A percentile compares a stretch with the other conserved stretches of the same genome.
Conservation (phyloP, 2,888 invertebrate genomes). For the Syrista parreyssii region DNA sequence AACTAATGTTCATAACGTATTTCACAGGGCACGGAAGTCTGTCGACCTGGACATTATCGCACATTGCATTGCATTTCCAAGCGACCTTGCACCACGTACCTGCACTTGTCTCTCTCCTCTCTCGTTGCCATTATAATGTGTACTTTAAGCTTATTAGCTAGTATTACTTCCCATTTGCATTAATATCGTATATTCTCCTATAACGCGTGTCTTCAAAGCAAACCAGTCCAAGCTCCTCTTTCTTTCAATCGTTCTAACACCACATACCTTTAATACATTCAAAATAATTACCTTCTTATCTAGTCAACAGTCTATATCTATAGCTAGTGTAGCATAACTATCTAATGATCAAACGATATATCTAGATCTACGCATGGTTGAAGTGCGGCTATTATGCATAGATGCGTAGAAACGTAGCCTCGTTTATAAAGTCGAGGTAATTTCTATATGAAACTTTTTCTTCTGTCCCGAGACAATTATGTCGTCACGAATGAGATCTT, state of each 20-base stretch:
- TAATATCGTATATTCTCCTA: background rate
- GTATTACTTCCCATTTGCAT: background rate
- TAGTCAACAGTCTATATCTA: background rate
- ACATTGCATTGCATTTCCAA: constrained; percentile 20
- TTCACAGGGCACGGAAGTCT: constrained; percentile 36
- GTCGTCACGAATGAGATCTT: background rate
- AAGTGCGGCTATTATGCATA: background rate
- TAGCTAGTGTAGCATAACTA: background rate
- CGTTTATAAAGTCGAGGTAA: background rate
- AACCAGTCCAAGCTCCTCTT: background rate
- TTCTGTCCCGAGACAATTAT: background rate
- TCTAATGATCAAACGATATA: background rate
- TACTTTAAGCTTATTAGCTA: background rate
- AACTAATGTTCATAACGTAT: constrained; percentile 32
- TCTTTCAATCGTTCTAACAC: background rate
- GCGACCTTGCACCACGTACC: background rate
- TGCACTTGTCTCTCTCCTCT: background rate
- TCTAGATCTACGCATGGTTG: background rate
- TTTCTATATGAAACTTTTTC: background rate
- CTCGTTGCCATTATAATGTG: background rate
- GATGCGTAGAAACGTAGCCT: background rate
- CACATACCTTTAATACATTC: background rate
- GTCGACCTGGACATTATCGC: constrained; percentile 34
- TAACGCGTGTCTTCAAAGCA: background rate
- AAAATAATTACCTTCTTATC: background rate